Base-by-base conservation (phyloP, 1,140 invertebrate species). In the Gryon sp. region DNA sequence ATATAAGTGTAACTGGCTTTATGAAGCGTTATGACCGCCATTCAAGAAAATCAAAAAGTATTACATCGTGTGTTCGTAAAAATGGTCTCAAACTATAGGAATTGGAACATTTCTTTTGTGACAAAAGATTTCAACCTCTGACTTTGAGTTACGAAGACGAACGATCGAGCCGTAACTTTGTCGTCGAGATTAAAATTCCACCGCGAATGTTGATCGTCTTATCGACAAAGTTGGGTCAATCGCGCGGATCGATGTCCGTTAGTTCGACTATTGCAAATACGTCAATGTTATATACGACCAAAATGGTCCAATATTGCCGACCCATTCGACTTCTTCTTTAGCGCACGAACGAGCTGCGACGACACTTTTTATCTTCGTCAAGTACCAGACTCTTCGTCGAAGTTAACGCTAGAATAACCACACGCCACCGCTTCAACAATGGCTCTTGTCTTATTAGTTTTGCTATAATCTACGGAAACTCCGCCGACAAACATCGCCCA, bases 171-270 rank as follows among this genome's bases (percentile, higher is more conserved):
- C 28, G 48, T 14, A 36, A 48, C 20, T 38, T 53, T n/a, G 22
- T 41, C 32, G 24, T 15, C 3, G 15, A 59, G 59, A 65, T 74
- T 52, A 66, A 74, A 74, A 65, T 74, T 63, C 69, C 59, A 30
- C 12, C 34, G 40, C 38, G 14, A 40, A 43, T 34, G 36, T 53
- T 40, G n/a, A n/a, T n/a, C n/a, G n/a, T 40, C 50, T 11, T 20
- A 12, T 36, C 28, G 38, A 1, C 19, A 8, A 32, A 48, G 30
- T 57, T 48, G n/a, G 30, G 68, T 41, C 57, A 59, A 43, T 69
- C 45, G 24, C 24, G 34, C 1, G 24, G 50, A 63, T 62, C 68
- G 48, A 72, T 63, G 68, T 36, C 41, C 50, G 30, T 48, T 62
- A 28, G 38, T 19, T 16, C 12, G 36, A 62, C 7, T 72, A 72